Conservation (phyloP, 1,140 invertebrate genomes). For the Trachymyrmex septentrionalis region DNA sequence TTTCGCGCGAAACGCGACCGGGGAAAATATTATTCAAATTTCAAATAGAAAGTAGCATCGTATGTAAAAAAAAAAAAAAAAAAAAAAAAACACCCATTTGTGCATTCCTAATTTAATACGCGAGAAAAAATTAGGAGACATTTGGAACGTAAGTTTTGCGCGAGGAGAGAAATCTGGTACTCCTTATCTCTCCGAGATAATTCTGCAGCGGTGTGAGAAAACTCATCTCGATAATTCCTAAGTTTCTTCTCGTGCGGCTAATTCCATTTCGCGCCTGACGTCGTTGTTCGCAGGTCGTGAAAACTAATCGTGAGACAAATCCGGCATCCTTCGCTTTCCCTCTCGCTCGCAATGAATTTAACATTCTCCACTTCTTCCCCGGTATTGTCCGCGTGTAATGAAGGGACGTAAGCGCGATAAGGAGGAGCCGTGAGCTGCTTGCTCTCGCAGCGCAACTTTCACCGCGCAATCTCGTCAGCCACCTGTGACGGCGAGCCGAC, state of each 20-base stretch:
- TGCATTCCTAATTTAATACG: background rate
- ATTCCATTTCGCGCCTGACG: conserved; percentile 16
- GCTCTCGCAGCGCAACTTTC: conserved; percentile 40
- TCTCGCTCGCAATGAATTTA: conserved; percentile 33
- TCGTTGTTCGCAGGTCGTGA: conserved; percentile 34
- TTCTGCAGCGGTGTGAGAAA: background rate
- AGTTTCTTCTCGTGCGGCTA: conserved; percentile 3
- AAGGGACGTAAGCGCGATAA: conserved; percentile 25
- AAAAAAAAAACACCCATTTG: no score
- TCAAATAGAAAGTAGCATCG: background rate
- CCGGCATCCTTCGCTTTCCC: conserved; percentile 26
- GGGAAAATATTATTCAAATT: background rate
- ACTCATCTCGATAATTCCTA: background rate
- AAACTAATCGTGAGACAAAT: conserved; percentile 55
- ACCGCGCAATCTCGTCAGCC: conserved; percentile 30
- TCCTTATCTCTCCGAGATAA: conserved; percentile 12
- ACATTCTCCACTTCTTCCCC: conserved; percentile 22
- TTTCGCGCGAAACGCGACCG: background rate
- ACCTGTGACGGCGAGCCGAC: conserved; percentile 50
- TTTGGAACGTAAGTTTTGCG: background rate
- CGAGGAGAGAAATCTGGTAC: background rate
- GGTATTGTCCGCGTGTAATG: conserved; percentile 49
- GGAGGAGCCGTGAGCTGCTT: background rate
- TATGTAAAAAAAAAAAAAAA: background rate
- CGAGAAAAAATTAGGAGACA: background rate